Base-by-base conservation (phyloP, 2,113 vertebrate genomes). In the Bostrychus sinensis region DNA sequence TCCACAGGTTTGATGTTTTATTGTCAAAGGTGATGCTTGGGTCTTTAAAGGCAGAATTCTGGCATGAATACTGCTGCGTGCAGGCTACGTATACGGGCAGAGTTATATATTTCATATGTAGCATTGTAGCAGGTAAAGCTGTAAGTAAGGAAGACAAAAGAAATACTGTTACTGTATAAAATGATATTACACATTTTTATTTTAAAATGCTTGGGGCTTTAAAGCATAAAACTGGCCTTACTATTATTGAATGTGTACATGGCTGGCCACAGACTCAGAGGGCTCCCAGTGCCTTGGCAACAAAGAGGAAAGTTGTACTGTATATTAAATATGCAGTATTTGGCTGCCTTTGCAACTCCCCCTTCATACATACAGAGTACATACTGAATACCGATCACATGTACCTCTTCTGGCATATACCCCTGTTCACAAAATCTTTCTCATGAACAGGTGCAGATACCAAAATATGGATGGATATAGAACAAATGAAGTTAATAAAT, bases 401-500 rank as follows among this genome's bases (percentile, higher is more conserved):
- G 46, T 50, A 26, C 20, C 43, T 23, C 20, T 46, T 46, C 43
- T 23, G 10, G 20, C 46, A 14, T 26, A 48, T 25, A 23, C 23
- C 12, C 6, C 46, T 28, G 5, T 30, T 30, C 48, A 26, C 48
- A 25, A 51, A 51, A 51, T 10, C 48, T 30, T 23, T 58, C 25
- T 39, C 6, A 14, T 37, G 26, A 38, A 64, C 20, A 57, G 16
- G 66, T 57, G 13, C 57, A 10, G 22, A 8, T 10, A 56, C 41
- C 48, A 42, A 68, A 72, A 75, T 62, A 56, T 34, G 51, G 51
- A 54, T 41, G 36, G 36, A 57, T 19, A 59, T 46, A 48, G 56
- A 30, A 19, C 56, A 63, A 28, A 48, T 41, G 32, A 42, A 66
- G 59, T 74, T 55, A 51, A 32, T 62, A 58, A 61, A 71, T 71